A percentile compares a stretch with the other conserved stretches of the same genome.
These are phyloP conservation scores for Phaedon cochleariae DNA, from an alignment of 2,888 invertebrate species.

Conservation along the genomic window DNA sequence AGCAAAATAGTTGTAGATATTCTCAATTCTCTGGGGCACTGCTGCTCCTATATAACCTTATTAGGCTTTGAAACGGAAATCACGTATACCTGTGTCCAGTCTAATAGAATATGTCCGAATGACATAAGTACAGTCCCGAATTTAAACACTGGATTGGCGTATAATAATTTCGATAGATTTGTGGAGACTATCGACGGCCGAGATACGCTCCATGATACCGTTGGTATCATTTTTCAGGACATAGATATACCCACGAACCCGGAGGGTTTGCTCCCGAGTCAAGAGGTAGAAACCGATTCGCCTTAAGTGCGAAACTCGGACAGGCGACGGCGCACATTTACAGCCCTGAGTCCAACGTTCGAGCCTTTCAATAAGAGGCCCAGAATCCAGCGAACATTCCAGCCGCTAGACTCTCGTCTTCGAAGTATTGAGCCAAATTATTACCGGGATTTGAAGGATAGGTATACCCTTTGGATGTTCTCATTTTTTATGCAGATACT, in stretches of 20 bases:
- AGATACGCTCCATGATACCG: conserved; percentile 43
- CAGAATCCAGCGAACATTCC: too few species aligned
- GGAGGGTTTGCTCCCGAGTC: too few species aligned
- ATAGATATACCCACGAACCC: conserved; percentile 3
- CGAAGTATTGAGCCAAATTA: conserved; percentile 35
- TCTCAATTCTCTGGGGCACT: conserved; percentile 24
- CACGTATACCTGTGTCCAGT: conserved; percentile 19
- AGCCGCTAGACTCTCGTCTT: too few species aligned
- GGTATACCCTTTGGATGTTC: conserved; percentile 40
- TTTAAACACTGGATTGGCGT: conserved; percentile 30
- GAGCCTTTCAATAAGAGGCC: too few species aligned
- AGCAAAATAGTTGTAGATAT: conserved; percentile 26
- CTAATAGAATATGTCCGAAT: conserved; percentile 28
- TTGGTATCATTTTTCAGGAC: conserved; percentile 42
- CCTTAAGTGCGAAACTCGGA: conserved; percentile 15
- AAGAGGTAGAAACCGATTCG: too few species aligned
- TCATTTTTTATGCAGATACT: conserved; percentile 25
- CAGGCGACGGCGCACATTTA: conserved; percentile 3
- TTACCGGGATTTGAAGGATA: conserved; percentile 49
- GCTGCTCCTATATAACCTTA: conserved; percentile 22
- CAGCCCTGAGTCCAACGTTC: too few species aligned
- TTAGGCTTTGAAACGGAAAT: conserved; percentile 35
- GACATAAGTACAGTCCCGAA: conserved; percentile 11
- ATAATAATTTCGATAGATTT: conserved; percentile 35
- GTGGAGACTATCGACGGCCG: conserved; percentile 33